Percentiles rank a stretch among this genome's conserved stretches.
These are phyloP conservation scores for Trachelipus rathkii DNA, from an alignment of 1,140 invertebrate species.

Conservation along the genomic window DNA sequence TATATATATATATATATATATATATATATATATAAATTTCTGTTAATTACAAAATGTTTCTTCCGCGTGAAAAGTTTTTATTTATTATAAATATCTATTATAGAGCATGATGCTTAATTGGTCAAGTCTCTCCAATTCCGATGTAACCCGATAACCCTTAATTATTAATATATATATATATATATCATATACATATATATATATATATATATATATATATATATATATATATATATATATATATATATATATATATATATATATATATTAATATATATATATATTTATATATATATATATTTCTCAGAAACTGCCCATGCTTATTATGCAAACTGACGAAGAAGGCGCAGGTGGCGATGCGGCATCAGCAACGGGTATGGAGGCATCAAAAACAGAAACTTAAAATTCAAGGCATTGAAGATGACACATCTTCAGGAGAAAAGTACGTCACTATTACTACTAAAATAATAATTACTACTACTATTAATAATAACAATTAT, in stretches of 20 bases:
- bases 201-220: not conserved
- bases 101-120: no score
- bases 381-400: constrained; percentile 21
- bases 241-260: not conserved
- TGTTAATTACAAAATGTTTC: no score
- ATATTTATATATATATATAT: constrained; percentile 16
- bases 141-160: no score
- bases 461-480: no score
- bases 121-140: no score
- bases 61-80: no score
- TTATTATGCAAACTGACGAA: constrained; percentile 25
- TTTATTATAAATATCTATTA: no score
- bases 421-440: not conserved
- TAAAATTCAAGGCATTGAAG: not conserved
- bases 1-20: no score
- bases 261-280: not conserved
- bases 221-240: constrained; percentile 1
- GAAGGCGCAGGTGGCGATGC: constrained; percentile 24
- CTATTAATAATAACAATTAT: no score
- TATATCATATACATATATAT: not conserved
- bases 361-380: constrained; percentile 22
- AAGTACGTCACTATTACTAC: no score
- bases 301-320: constrained; percentile 21
- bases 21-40: no score
- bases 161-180: no score